Evolutionary conservation across 2,113 vertebrate species (phyloP).

Genomic region (Neoarius graeffei): DNA sequence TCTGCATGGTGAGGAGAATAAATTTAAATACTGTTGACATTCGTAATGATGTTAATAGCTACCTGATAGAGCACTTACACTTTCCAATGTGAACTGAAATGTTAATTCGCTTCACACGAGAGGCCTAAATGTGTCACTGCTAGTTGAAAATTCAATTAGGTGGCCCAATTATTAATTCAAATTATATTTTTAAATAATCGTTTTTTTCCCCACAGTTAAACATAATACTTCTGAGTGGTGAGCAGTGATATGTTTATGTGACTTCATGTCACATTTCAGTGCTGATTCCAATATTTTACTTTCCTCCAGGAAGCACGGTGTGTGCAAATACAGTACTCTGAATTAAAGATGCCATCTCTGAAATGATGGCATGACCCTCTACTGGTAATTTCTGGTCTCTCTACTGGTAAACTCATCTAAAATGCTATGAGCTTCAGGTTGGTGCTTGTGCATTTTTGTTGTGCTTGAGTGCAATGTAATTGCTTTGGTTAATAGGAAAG

Average conservation of each 20-base stretch:
- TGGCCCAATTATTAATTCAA: neutral
- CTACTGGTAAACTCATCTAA: neutral
- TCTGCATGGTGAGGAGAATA: slow-evolving; percentile 31
- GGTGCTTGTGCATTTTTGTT: neutral
- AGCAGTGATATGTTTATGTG: neutral
- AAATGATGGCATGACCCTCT: neutral
- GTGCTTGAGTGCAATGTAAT: slow-evolving; percentile 1
- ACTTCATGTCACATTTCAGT: neutral
- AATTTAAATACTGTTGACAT: slow-evolving; percentile 50
- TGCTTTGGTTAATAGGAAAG: slow-evolving; percentile 26
- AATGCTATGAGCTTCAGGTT: neutral
- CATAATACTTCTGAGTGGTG: neutral
- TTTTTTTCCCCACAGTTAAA: neutral
- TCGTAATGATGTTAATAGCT: slow-evolving; percentile 45
- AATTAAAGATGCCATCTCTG: neutral
- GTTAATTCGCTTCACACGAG: slow-evolving; percentile 13
- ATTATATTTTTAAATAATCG: neutral
- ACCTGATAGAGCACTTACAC: slow-evolving; percentile 28
- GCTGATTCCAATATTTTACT: neutral
- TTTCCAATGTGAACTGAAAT: slow-evolving; percentile 26
- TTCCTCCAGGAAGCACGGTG: neutral
- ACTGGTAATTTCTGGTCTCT: slow-evolving; percentile 9
- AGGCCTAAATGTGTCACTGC: neutral
- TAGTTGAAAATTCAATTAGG: slow-evolving; percentile 2
- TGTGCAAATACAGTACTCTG: neutral